These are phyloP conservation scores for Picus viridis DNA, from an alignment of 2,797 vertebrate species.

Conservation along the genomic window DNA sequence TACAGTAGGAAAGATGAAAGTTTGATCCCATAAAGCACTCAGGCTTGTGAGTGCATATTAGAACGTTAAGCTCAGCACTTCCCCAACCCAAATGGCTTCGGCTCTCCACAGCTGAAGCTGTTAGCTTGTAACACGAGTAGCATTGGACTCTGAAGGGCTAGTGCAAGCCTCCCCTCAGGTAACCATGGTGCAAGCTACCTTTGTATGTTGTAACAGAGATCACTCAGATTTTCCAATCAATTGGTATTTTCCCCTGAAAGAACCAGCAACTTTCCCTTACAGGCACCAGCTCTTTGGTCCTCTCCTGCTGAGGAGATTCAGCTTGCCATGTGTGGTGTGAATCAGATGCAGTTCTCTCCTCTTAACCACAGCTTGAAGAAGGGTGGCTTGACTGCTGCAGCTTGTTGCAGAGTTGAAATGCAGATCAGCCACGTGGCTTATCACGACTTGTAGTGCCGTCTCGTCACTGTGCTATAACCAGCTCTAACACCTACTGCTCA, in stretches of 20 bases:
- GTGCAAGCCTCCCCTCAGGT: neutral
- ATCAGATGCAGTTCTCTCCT: neutral
- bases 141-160: neutral
- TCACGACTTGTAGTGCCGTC: neutral
- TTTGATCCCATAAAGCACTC: neutral
- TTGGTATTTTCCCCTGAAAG: neutral
- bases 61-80: neutral
- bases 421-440: neutral
- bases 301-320: neutral
- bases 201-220: neutral
- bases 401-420: neutral
- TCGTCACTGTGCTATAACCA: neutral
- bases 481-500: neutral
- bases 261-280: neutral
- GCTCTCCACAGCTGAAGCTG: neutral
- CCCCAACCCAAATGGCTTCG: neutral
- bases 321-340: neutral
- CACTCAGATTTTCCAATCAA: neutral
- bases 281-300: neutral
- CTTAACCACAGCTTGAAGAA: neutral
- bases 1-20: neutral
- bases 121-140: neutral
- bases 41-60: neutral
- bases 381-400: rapidly evolving
- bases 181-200: neutral